Conservation (phyloP, 2,113 vertebrate genomes). For the Lamprologus callipterus region DNA sequence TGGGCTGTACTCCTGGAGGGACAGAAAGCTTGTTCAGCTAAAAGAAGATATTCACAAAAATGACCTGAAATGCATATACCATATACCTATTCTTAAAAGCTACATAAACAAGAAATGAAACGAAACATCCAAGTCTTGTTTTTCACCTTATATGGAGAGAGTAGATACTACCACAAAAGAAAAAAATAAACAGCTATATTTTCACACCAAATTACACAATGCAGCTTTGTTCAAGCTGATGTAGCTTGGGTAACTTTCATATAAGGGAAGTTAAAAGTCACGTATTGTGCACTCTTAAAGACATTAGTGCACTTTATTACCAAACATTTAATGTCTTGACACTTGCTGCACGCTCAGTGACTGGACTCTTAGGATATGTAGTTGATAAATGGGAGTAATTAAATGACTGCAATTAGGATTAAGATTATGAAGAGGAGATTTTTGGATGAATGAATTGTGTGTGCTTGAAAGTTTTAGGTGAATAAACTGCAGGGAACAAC, state of each 20-base stretch:
- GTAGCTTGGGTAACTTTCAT: neutral
- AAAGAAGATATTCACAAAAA: neutral
- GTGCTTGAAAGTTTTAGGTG: neutral
- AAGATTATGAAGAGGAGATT: neutral
- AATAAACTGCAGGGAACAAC: neutral
- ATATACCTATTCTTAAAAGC: neutral
- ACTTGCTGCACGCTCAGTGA: fast-evolving
- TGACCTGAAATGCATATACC: neutral
- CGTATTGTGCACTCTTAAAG: neutral
- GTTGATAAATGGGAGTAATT: neutral
- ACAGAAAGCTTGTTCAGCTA: neutral
- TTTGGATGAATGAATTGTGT: neutral
- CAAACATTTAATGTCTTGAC: neutral
- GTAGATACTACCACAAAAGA: neutral
- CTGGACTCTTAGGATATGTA: neutral
- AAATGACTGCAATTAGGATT: neutral
- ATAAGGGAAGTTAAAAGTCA: neutral
- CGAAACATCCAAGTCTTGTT: neutral
- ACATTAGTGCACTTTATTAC: neutral
- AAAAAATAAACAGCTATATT: neutral
- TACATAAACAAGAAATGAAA: neutral
- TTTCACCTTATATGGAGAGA: neutral
- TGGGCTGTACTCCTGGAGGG: constrained; percentile 79
- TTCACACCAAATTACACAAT: neutral
- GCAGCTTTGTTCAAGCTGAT: neutral